A percentile compares a stretch with the other conserved stretches of the same genome.
Evolutionary conservation across 37 sponge, comb jelly and placozoan genomes (phyloP).

Genomic region (Halichondria panicea): DNA sequence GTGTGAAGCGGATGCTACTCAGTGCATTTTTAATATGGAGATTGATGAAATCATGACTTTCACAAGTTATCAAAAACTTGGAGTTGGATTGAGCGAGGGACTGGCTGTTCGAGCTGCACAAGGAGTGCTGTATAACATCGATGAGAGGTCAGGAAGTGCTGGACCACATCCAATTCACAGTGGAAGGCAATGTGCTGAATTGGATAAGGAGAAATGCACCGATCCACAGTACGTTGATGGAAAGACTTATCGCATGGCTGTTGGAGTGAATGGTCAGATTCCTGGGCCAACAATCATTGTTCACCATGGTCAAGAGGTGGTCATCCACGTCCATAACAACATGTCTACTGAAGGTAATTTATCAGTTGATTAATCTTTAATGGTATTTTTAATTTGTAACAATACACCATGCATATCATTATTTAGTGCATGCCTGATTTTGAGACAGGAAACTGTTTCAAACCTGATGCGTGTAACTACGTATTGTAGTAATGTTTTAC

Average conservation of each 20-base stretch:
- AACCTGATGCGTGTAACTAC: no score
- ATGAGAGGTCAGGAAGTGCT: background rate
- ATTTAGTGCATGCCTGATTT: no score
- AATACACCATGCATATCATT: no score
- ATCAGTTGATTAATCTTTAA: no score
- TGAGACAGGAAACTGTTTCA: no score
- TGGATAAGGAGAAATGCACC: background rate
- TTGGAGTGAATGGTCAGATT: background rate
- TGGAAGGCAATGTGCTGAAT: background rate
- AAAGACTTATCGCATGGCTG: background rate
- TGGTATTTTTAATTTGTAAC: no score
- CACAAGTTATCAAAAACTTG: conserved; percentile 20
- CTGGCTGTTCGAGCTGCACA: background rate
- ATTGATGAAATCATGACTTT: conserved; percentile 41
- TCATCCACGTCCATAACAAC: background rate
- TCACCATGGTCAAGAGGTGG: background rate
- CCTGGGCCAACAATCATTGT: background rate
- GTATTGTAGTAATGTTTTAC: no score
- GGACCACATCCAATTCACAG: background rate
- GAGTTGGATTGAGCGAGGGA: background rate
- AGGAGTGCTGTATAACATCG: background rate
- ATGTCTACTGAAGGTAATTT: background rate
- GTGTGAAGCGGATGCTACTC: background rate
- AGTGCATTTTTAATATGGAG: conserved; percentile 10
- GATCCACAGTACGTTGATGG: background rate